Evolutionary conservation across 2,113 vertebrate species (phyloP), one percentile per base, ranked within the genome.

Genomic region (Nothoprocta pentlandii): DNA sequence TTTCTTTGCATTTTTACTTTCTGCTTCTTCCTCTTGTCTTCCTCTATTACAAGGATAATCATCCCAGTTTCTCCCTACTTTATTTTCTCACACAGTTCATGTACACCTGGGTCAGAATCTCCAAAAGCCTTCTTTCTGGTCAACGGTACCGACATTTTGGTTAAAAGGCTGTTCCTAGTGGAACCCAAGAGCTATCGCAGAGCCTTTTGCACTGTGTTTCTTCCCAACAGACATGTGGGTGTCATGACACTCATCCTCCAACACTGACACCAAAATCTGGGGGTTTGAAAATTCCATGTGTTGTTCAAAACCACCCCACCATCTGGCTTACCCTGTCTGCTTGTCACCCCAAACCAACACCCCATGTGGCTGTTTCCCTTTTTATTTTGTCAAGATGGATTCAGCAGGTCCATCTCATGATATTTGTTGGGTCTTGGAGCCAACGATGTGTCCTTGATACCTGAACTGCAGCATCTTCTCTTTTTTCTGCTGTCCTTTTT

Each of bases 141-240:
- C 10, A 79, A 4, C 2, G 6, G 17, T 42, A 5, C 16, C 2
- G 53, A 0, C 25, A 81, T 32, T 3, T 6, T 2, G 21, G 5
- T 32, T 39, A 56, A 91, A 76, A 74, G 10, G 3, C 41, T 59
- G 13, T 5, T 83, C 5, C 9, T 8, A 59, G 56, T 59, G 13
- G 17, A 83, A 54, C 2, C 10, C 15, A 62, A 5, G 19, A 77
- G 22, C 58, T 58, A 49, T 49, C 22, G 49, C 21, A 49, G 49
- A 49, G 1, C 5, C 56, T 2, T 80, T 91, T 23, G 16, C 70
- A 7, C 25, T 56, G 5, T 49, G 3, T 44, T 90, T 80, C 36
- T 90, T 80, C 12, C 12, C 5, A 3, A 8, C 6, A 59, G 20
- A 21, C 12, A 2, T 63, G 87, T 70, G 30, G 54, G 16, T 56